Evolutionary conservation across 2,888 invertebrate genomes (phyloP).

Genomic region (Nomada flava): DNA sequence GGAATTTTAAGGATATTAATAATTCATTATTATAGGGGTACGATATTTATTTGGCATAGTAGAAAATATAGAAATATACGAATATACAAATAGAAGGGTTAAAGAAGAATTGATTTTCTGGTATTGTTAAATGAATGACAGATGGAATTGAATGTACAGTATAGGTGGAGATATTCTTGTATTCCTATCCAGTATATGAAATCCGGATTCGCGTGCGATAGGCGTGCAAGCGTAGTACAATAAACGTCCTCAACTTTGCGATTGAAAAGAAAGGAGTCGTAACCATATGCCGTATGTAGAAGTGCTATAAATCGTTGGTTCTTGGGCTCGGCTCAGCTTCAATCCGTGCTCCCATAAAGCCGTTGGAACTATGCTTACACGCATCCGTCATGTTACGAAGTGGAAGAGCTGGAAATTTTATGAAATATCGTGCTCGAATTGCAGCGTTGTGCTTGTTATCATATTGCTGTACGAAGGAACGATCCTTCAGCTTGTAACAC

Average conservation of each 20-base stretch:
- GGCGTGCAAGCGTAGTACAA: constrained; percentile 23
- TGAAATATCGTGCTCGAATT: background rate
- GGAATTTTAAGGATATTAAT: too few relatives aligned
- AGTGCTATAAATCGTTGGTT: constrained; percentile 46
- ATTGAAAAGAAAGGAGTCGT: constrained; percentile 41
- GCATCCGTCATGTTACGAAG: constrained; percentile 34
- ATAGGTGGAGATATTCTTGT: background rate
- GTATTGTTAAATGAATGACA: too few relatives aligned
- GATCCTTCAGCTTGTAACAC: too few relatives aligned
- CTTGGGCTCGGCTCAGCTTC: constrained; percentile 28
- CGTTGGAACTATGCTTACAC: constrained; percentile 11
- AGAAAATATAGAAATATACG: too few relatives aligned
- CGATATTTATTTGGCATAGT: background rate
- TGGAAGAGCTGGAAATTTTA: constrained; percentile 1
- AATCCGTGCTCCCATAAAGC: constrained; percentile 34
- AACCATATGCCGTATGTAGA: constrained; percentile 38
- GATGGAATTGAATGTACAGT: too few relatives aligned
- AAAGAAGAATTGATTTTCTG: too few relatives aligned
- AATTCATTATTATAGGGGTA: background rate
- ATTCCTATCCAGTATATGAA: background rate
- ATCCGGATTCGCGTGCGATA: constrained; percentile 1
- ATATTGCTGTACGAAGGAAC: too few relatives aligned
- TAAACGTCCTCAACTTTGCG: constrained; percentile 37
- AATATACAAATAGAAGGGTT: too few relatives aligned
- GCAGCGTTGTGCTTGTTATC: background rate